Evolutionary conservation across 92 coral and sea anemone genomes (phyloP).

Genomic region (Epizoanthus rinbou): DNA sequence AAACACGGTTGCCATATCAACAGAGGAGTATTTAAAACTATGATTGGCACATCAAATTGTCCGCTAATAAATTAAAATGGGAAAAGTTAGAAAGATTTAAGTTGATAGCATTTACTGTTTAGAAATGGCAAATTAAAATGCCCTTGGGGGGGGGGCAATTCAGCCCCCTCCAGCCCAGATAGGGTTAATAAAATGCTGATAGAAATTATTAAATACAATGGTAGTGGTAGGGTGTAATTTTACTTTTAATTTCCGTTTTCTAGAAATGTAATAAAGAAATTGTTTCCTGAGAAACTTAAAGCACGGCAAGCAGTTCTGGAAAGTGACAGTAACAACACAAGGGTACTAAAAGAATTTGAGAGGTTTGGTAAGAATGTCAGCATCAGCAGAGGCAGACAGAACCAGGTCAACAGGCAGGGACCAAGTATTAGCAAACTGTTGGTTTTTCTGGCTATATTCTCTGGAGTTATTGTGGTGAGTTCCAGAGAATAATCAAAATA

Average conservation of each 20-base stretch:
- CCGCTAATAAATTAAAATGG: too few relatives aligned
- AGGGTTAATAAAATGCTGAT: too few relatives aligned
- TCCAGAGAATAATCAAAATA: background rate
- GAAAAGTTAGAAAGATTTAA: too few relatives aligned
- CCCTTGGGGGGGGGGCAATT: too few relatives aligned
- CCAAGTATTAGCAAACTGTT: slow-evolving; percentile 32
- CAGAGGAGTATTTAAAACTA: too few relatives aligned
- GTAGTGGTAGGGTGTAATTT: background rate
- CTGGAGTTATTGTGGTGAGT: slow-evolving; percentile 77
- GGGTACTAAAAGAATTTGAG: slow-evolving; percentile 69
- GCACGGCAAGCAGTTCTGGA: slow-evolving; percentile 46
- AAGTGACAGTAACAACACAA: slow-evolving; percentile 43
- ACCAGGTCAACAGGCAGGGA: slow-evolving; percentile 40
- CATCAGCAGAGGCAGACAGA: slow-evolving; percentile 8
- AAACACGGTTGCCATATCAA: too few relatives aligned
- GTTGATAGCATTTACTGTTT: too few relatives aligned
- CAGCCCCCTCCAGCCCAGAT: too few relatives aligned
- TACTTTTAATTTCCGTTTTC: background rate
- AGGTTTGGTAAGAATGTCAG: slow-evolving; percentile 54
- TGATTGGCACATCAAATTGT: too few relatives aligned
- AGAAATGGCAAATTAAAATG: too few relatives aligned
- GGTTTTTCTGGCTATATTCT: slow-evolving; percentile 48
- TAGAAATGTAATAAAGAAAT: slow-evolving; percentile 81
- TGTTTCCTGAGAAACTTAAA: slow-evolving; percentile 66
- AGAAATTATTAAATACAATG: background rate